Conservation (phyloP, 2,888 invertebrate genomes). For the Agonopterix heracliana region DNA sequence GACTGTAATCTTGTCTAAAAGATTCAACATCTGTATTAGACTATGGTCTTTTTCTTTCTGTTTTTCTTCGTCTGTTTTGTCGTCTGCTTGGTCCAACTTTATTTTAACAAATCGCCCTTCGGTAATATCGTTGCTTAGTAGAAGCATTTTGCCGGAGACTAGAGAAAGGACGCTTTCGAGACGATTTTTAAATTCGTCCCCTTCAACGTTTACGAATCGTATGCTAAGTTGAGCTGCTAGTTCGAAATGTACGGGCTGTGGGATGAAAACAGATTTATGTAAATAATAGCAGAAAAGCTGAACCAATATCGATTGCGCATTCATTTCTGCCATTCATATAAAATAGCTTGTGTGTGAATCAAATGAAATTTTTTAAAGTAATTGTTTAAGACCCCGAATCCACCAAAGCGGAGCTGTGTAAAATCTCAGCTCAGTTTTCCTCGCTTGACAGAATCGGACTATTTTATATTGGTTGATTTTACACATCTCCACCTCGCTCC, state of each 20-base stretch:
- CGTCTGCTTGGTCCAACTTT: slow-evolving; percentile 49
- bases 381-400: too few species aligned
- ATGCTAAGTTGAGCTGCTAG: slow-evolving; percentile 88
- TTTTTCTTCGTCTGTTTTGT: slow-evolving; percentile 71
- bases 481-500: too few species aligned
- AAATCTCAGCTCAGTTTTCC: too few species aligned
- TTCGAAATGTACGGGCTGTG: slow-evolving; percentile 80
- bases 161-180: slow-evolving; percentile 79
- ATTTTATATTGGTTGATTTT: too few species aligned
- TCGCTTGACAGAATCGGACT: too few species aligned
- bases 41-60: slow-evolving; percentile 83
- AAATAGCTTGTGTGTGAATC: too few species aligned
- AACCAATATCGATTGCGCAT: too few species aligned
- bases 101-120: slow-evolving; percentile 79
- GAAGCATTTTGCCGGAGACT: slow-evolving; percentile 69
- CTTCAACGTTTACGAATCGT: slow-evolving; percentile 86
- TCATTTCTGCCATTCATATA: too few species aligned
- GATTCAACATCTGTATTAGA: slow-evolving; percentile 83
- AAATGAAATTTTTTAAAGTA: too few species aligned
- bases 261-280: slow-evolving; percentile 13
- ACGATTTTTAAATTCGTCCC: slow-evolving; percentile 80
- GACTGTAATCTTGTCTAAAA: slow-evolving; percentile 80
- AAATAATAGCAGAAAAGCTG: too few species aligned
- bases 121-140: slow-evolving; percentile 59
- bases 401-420: too few species aligned